Base-by-base conservation (phyloP, 2,888 invertebrate species). In the Amiota mariae region DNA sequence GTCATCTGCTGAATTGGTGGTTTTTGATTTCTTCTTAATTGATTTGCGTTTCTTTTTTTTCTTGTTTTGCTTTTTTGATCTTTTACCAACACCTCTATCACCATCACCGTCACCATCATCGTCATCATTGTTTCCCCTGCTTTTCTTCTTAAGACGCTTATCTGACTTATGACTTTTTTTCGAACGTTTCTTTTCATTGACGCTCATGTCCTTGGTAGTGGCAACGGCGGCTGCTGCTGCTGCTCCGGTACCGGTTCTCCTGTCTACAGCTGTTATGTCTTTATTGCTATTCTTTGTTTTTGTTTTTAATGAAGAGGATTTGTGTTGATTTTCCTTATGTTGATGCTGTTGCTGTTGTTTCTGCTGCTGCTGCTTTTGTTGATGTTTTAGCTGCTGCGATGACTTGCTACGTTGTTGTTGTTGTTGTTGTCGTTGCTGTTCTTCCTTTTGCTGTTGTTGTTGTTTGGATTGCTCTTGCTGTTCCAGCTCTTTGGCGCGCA, bases 401-500 rank as follows among this genome's bases (percentile, higher is more conserved):
- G 12, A 36, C 36, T 36, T 36, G 36, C 6, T 36, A 36, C 36
- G 36, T 78, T 20, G n/a, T 56, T 57, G 18, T 18, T 59, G 18
- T 6, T 59, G 59, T 36, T 36, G 4, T 6, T 36, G 1, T 11
- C 10, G 8, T 11, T 56, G 56, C 10, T 24, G 59, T 18, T 24
- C 3, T 24, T 1, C 24, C 97, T 24, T 24, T 24, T 64, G 64
- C 9, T 49, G 68, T 74, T 80, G 56, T 56, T 76, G 70, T 74
- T 74, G 68, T 9, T 24, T 10, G 46, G 9, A 15, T 18, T 72
- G 63, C 73, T 75, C 51, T 73, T 77, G 13, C 79, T 79, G 75
- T 80, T 82, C 13, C 74, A 97, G 88, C 88, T 97, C 97, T 72
- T 94, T 93, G 85, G 95, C 95, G 20, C 96, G 91, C 56, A 97